Conservation (phyloP, 2,113 vertebrate genomes). For the Solea solea region DNA sequence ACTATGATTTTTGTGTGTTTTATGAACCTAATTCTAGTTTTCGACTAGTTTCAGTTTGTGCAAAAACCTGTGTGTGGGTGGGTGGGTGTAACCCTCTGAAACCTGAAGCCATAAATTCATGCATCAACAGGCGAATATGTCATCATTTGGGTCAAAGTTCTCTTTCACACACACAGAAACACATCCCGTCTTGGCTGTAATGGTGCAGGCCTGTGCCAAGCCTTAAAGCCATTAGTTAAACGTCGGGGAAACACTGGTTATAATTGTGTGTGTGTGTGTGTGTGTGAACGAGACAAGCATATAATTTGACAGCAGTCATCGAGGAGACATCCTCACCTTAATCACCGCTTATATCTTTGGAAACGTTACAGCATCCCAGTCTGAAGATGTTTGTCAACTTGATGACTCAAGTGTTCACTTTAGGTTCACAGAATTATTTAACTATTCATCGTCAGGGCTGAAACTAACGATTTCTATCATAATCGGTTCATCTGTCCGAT, state of each 20-base stretch:
- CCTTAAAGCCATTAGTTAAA: constrained; percentile 10
- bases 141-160: constrained; percentile 31
- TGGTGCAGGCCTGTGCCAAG: constrained; percentile 31
- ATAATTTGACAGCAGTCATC: neutral
- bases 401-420: too few species aligned
- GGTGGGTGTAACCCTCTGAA: constrained; percentile 12
- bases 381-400: too few species aligned
- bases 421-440: too few species aligned
- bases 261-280: neutral
- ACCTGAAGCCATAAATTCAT: constrained; percentile 30
- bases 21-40: neutral
- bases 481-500: too few species aligned
- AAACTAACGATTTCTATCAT: too few species aligned
- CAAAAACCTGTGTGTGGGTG: neutral
- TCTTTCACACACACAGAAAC: neutral
- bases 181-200: neutral
- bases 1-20: too few species aligned
- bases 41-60: neutral
- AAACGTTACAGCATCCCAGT: neutral
- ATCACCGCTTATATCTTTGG: neutral
- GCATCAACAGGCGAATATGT: neutral
- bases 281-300: too few species aligned
- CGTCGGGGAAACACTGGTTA: constrained; percentile 12
- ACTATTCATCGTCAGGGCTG: too few species aligned
- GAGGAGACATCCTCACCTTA: neutral